These are phyloP conservation scores for Parochlus steinenii DNA, from an alignment of 2,888 invertebrate species.

Conservation along the genomic window DNA sequence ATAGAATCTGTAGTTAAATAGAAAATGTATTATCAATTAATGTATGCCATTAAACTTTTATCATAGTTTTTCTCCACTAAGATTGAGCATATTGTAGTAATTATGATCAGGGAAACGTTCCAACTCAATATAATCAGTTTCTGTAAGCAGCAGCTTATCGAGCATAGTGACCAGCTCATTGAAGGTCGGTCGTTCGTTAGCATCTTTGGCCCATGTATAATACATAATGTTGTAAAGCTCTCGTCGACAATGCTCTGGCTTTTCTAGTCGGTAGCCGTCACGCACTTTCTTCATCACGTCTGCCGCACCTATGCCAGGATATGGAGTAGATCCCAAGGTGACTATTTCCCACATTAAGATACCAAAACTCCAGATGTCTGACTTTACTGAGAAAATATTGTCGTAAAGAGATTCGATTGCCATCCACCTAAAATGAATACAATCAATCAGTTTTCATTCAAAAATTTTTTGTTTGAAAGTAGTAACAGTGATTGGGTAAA, in stretches of 20 bases:
- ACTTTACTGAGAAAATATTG: slow-evolving; percentile 83
- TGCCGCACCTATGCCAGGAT: slow-evolving; percentile 80
- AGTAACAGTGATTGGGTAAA: too few relatives aligned
- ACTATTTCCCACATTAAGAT: slow-evolving; percentile 93
- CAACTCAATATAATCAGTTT: slow-evolving; percentile 85
- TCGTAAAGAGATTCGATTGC: slow-evolving; percentile 89
- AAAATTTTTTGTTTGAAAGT: not conserved
- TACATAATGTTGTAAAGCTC: slow-evolving; percentile 91
- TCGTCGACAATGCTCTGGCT: slow-evolving; percentile 83
- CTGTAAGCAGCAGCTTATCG: slow-evolving; percentile 69
- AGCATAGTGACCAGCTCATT: slow-evolving; percentile 63
- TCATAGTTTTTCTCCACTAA: slow-evolving; percentile 68
- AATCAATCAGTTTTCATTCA: not conserved
- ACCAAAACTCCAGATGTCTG: slow-evolving; percentile 93
- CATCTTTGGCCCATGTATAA: slow-evolving; percentile 84
- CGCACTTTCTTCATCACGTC: slow-evolving; percentile 82
- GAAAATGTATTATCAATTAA: too few relatives aligned
- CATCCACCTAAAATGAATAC: slow-evolving; percentile 72
- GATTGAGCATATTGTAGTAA: slow-evolving; percentile 63
- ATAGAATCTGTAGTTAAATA: too few relatives aligned
- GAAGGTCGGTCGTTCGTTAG: slow-evolving; percentile 71
- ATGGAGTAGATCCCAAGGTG: slow-evolving; percentile 86
- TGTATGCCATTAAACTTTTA: slow-evolving; percentile 6
- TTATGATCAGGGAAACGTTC: slow-evolving; percentile 87
- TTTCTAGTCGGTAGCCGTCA: slow-evolving; percentile 77